Base-by-base conservation (phyloP, 2,888 invertebrate genomes). In the Strigamia crassipes region DNA sequence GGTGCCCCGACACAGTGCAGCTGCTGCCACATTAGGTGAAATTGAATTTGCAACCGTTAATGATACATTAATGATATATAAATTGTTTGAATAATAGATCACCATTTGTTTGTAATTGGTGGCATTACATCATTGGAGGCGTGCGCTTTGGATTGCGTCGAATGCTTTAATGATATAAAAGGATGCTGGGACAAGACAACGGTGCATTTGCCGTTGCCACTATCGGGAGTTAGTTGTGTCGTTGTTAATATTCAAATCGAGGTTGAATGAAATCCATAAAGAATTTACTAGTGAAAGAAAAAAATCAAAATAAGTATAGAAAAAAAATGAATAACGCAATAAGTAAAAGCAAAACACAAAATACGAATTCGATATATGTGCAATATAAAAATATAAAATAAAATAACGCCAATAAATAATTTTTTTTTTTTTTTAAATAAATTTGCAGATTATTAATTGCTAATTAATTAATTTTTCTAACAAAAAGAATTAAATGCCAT, bases 121-220 rank as follows among this genome's bases (percentile, higher is more conserved):
- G 81, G 81, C n/a, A 77, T 81, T 13, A 81, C 81, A 10, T 81
- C 81, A 21, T 42, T 81, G 18, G 81, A 81, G 41, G 81, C 81
- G 2, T 27, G 41, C 23, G 81, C 77, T 42, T 56, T 81, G 23
- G 81, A 81, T 51, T 81, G 81, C 34, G 78, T 81, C 21, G 81
- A 81, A 78, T 81, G 81, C 31, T 81, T 77, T 18, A 77, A 81
- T 23, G 81, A 77, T 15, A 41, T n/a, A 0, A 77, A 81, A 42
- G 77, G 73, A 8, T 38, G 81, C 18, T 81, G 81, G 81, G 27
- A 56, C 9, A 73, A 56, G 10, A 77, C 77, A 9, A 15, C 42
- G 1, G 81, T 38, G 10, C 81, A 81, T 77, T 42, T 81, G 9
- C 81, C 81, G 15, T 13, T 41, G n/a, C 81, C 81, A 6, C 23